Base-by-base conservation (phyloP, 2,888 invertebrate genomes). In the Leptinotarsa peninsularis region DNA sequence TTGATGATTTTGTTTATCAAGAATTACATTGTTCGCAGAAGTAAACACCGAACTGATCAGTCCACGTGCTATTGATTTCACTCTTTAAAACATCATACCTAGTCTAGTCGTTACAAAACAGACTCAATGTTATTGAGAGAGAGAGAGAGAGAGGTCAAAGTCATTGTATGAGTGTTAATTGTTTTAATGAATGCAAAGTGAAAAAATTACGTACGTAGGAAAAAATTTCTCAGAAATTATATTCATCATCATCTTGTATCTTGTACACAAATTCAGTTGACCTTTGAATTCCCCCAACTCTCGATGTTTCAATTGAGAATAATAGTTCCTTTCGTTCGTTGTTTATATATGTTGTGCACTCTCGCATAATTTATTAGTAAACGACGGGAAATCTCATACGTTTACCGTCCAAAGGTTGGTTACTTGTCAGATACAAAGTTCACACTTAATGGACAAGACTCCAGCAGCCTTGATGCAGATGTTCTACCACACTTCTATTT, bases 31-130 rank as follows among this genome's bases (percentile, higher is more conserved):
- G n/a, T 23, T 60, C 5, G 18, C 4, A 14, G 27, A 60, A 23
- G 21, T 27, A 23, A 13, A 23, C 21, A 60, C 13, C 23, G 5
- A 60, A 60, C 17, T 21, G 60, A 60, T 21, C 23, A 60, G 21
- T 23, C 17, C 60, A 27, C 60, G 60, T 60, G 60, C 27, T 60
- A 27, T 60, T 27, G 60, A 27, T 23, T 60, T 17, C 13, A 14
- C 60, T 15, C 56, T 27, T 4, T 60, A 27, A 23, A 23, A 27
- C 60, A 27, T 14, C 60, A 15, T 60, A 60, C 27, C 60, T 18
- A 21, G 56, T 60, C 60, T 60, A n/a, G 27, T 60, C 60, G 60
- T 60, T 23, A 60, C n/a, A 17, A 60, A 60, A 23, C n/a, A 60
- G 60, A 1, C 60, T 27, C 17, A n/a, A 27, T 27, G 60, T 17